Base-by-base conservation (phyloP, 2,113 vertebrate species). In the Myrmophylax atrothorax region DNA sequence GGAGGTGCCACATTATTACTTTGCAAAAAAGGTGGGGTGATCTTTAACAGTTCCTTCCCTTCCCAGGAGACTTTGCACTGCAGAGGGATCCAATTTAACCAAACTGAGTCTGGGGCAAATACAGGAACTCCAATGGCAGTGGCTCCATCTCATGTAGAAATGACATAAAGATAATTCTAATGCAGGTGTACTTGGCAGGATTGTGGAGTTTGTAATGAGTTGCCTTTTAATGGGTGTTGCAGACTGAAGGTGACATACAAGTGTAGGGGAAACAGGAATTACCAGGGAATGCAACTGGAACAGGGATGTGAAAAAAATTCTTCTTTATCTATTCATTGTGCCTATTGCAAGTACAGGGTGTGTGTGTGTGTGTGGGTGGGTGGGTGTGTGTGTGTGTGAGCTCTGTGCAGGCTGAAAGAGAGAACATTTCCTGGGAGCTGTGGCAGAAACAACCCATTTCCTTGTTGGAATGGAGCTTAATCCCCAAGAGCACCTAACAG, bases 1-100 rank as follows among this genome's bases (percentile, higher is more conserved):
- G 35, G 98, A 99, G 64, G 99, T 99, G 44, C 99, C 99, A 22
- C 98, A 99, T 91, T 99, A 99, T 89, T 99, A 99, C 97, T 99
- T 99, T 94, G 98, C 98, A 40, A 99, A 98, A 97, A 99, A 99
- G 99, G 99, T 99, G 94, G 47, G 97, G 33, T 38, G 13, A 49
- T 81, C 26, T 33, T 66, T 53, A 59, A 52, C 26, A 42, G 10
- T 52, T 66, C 49, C 11, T 69, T 72, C 47, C 25, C 10, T 62
- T 81, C 46, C 37, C 7, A 2, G 19, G 73, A 59, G 10, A 37
- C 12, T 66, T 92, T 70, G 35, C 47, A 44, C 49, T 87, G 35
- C 4, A 7, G 9, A 38, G 40, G 14, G 26, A 20, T 53, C 52
- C 82, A 82, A 60, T 83, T 64, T 47, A 85, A 62, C 37, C 25